These are phyloP conservation scores for Papilio polyxenes DNA, from an alignment of 1,140 invertebrate genomes.

Conservation along the genomic window DNA sequence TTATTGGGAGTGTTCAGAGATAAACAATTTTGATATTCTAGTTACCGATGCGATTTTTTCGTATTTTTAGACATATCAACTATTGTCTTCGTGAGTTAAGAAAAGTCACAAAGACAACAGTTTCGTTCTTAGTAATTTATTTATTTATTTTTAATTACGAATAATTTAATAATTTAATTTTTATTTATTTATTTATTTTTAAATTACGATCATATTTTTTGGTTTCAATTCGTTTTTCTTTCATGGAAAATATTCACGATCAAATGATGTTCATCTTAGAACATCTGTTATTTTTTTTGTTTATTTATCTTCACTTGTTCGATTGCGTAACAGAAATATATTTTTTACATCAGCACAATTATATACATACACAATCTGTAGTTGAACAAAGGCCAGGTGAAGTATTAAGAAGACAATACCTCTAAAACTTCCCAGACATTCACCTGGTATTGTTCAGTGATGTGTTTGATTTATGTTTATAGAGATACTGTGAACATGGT, in stretches of 20 bases:
- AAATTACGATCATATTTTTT: no score
- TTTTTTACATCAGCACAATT: background rate
- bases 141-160: no score
- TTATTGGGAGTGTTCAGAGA: background rate
- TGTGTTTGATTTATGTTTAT: constrained; percentile 7
- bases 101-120: no score
- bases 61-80: background rate
- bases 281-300: no score
- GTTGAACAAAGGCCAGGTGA: background rate
- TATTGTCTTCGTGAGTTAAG: background rate
- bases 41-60: background rate
- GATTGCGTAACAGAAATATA: background rate
- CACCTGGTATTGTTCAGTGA: constrained; percentile 23
- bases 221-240: background rate
- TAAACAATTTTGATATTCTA: background rate
- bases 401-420: background rate
- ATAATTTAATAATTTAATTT: no score
- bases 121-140: no score
- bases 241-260: background rate
- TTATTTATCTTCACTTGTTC: no score
- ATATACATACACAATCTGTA: background rate
- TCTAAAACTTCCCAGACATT: constrained; percentile 15
- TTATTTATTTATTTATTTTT: no score
- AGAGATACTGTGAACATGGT: background rate
- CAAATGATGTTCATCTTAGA: no score